Base-by-base conservation (phyloP, 2,888 invertebrate species). In the Stenichneumon culpator region DNA sequence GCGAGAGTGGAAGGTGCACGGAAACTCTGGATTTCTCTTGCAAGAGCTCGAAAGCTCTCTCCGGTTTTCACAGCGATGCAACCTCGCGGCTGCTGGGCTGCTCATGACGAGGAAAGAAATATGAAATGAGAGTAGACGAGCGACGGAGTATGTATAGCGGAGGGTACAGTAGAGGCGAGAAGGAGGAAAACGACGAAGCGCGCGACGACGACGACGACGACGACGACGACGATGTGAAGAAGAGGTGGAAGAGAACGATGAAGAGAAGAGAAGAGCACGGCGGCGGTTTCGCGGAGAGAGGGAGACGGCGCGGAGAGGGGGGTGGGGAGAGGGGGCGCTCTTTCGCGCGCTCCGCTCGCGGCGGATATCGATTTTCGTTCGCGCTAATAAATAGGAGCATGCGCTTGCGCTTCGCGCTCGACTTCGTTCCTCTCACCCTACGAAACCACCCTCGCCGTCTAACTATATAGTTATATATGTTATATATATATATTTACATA, bases 301-400 rank as follows among this genome's bases (percentile, higher is more conserved):
- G 54, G 47, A 67, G 63, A 69, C 86, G 57, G 54, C 70, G 77
- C 47, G 63, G 57, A 9, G 36, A 52, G 47, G 32, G 60, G 69
- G 28, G 44, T 52, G 70, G 87, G 39, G 86, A 79, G 86, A 83
- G 73, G n/a, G n/a, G 84, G 68, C 60, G 72, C 22, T 39, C 72
- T 39, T 57, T 73, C 82, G 65, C 80, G 77, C 70, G 79, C 69
- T 57, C 70, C 67, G 28, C 89, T 83, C 80, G 86, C 86, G 85
- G 83, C 88, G 88, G 87, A 92, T 91, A 92, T 92, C 92, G 92
- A 92, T 92, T 92, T 92, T 92, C 89, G 89, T 89, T 92, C 91
- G 90, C 89, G 90, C 90, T 92, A 91, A 92, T 92, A 92, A 92
- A 91, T 90, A 92, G 88, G 90, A 92, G 92, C 92, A 92, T 91